Conservation (phyloP, 92 coral and sea anemone genomes). For the Metridium senile region DNA sequence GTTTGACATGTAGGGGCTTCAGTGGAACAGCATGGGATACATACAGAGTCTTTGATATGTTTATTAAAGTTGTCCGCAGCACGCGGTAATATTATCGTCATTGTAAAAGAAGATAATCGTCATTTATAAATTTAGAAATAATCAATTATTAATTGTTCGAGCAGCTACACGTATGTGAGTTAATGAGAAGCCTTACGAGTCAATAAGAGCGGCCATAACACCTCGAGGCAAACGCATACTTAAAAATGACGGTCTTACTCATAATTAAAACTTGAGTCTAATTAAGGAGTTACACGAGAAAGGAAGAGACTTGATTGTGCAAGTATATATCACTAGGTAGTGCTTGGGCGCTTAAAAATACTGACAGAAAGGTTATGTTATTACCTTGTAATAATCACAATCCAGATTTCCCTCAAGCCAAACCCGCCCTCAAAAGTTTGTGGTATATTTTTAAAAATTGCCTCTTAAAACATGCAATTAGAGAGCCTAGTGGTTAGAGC, state of each 20-base stretch:
- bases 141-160: constrained; percentile 83
- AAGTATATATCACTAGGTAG: background rate
- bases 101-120: constrained; percentile 79
- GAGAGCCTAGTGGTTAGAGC: constrained; percentile 16
- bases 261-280: constrained; percentile 27
- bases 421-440: constrained; percentile 11
- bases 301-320: background rate
- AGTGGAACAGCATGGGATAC: constrained; percentile 45
- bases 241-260: constrained; percentile 37
- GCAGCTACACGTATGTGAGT: constrained; percentile 67
- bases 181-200: constrained; percentile 71
- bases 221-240: constrained; percentile 64
- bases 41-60: constrained; percentile 54
- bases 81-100: constrained; percentile 78
- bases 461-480: constrained; percentile 37
- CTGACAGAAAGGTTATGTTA: background rate
- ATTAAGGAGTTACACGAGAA: constrained; percentile 6
- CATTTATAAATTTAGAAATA: constrained; percentile 79
- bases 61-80: constrained; percentile 62
- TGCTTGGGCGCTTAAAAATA: background rate
- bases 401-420: constrained; percentile 4
- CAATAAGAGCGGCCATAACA: constrained; percentile 74
- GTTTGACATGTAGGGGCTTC: constrained; percentile 30
- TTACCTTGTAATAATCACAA: background rate
- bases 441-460: constrained; percentile 25